Evolutionary conservation across 2,113 vertebrate species (phyloP).

Genomic region (Rhinichthys klamathensis): DNA sequence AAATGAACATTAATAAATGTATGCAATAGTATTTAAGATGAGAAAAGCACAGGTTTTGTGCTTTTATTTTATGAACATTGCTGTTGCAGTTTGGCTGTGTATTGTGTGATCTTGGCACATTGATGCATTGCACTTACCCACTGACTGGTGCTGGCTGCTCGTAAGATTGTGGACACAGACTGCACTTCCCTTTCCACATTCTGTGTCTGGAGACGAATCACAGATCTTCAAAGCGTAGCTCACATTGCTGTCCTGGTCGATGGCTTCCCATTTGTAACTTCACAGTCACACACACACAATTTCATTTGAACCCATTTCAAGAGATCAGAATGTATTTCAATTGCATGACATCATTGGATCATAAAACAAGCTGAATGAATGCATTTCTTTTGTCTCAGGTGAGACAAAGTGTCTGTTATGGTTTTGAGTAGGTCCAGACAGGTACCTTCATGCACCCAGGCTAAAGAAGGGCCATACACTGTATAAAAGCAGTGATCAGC

Average conservation of each 20-base stretch:
- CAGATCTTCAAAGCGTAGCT: conserved; percentile 86
- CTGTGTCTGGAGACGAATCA: conserved; percentile 63
- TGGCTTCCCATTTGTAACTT: conserved; percentile 90
- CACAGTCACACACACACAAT: background rate
- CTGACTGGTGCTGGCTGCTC: conserved; percentile 60
- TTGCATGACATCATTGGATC: background rate
- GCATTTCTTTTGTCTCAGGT: background rate
- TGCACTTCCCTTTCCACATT: conserved; percentile 74
- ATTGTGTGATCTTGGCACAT: background rate
- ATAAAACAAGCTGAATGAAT: background rate
- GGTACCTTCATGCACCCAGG: background rate
- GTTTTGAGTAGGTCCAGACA: background rate
- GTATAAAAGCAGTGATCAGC: too few species aligned
- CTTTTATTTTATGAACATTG: background rate
- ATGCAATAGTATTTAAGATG: background rate
- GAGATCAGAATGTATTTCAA: background rate
- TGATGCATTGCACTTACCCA: conserved; percentile 81
- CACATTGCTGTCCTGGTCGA: conserved; percentile 79
- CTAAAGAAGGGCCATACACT: background rate
- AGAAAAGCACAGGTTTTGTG: background rate
- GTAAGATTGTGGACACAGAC: conserved; percentile 76
- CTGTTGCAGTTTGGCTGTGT: background rate
- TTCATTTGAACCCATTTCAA: background rate
- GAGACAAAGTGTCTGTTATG: background rate
- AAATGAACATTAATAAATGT: background rate